Evolutionary conservation across 2,888 invertebrate species (phyloP).

Genomic region (Embidobia sp.): DNA sequence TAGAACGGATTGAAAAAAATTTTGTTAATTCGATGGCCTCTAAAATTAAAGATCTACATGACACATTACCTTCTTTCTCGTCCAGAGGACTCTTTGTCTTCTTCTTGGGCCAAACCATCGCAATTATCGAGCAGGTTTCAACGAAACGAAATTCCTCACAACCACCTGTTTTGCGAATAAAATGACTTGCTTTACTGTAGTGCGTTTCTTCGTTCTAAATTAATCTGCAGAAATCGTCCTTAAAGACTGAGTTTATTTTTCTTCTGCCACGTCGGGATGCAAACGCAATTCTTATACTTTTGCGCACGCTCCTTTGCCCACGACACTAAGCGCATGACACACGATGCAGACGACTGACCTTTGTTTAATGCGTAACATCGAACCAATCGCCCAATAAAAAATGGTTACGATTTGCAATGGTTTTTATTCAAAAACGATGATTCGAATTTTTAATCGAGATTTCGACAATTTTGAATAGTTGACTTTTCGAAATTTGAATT

Average conservation of each 20-base stretch:
- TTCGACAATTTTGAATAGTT: no score
- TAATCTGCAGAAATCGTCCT: slow-evolving; percentile 7
- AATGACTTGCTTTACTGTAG: not conserved
- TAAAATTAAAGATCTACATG: no score
- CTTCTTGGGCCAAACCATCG: slow-evolving; percentile 74
- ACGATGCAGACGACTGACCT: slow-evolving; percentile 14
- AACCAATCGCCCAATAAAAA: no score
- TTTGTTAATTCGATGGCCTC: not conserved
- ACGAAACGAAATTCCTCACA: not conserved
- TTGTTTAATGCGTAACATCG: not conserved
- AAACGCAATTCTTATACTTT: slow-evolving; percentile 53
- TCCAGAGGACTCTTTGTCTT: slow-evolving; percentile 70
- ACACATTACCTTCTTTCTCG: slow-evolving; percentile 68
- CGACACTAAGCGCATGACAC: slow-evolving; percentile 22
- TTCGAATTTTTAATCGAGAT: not conserved
- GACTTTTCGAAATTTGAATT: slow-evolving; percentile 9
- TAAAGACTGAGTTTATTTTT: slow-evolving; percentile 10
- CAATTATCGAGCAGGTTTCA: slow-evolving; percentile 48
- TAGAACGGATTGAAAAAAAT: no score
- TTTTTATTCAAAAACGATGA: not conserved
- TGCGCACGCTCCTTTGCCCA: slow-evolving; percentile 51
- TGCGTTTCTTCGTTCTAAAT: not conserved
- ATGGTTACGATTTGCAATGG: no score
- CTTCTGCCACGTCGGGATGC: slow-evolving; percentile 27
- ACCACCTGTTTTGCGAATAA: not conserved